These are phyloP conservation scores for Strix uralensis DNA, from an alignment of 2,113 vertebrate genomes.

Conservation along the genomic window DNA sequence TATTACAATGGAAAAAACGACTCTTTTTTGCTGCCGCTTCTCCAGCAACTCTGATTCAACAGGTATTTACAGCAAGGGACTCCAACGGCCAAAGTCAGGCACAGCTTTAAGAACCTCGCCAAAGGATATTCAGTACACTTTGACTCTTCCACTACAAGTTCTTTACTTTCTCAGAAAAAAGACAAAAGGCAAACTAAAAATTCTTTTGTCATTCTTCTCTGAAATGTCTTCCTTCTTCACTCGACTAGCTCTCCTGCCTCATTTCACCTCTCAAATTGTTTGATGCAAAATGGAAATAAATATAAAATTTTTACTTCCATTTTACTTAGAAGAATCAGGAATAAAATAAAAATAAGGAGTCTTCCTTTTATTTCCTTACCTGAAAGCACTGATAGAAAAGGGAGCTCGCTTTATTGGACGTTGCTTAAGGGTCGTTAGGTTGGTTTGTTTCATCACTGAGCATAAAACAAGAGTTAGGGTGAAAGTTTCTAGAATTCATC, in stretches of 20 bases:
- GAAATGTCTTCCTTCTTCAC: not conserved
- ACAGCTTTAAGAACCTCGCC: not conserved
- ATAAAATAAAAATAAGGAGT: not conserved
- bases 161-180: not conserved
- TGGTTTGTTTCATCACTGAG: conserved; percentile 92
- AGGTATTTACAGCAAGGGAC: not conserved
- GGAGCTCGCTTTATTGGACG: conserved; percentile 91
- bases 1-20: not conserved
- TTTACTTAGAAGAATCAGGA: not conserved
- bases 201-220: not conserved
- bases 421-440: conserved; percentile 89
- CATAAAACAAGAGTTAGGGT: conserved; percentile 51
- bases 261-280: not conserved
- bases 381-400: conserved; percentile 91
- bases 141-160: not conserved
- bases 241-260: not conserved
- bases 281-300: not conserved
- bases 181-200: not conserved
- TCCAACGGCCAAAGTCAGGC: not conserved
- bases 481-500: not conserved
- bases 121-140: not conserved
- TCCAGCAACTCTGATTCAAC: not conserved
- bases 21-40: not conserved
- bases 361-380: conserved; percentile 73
- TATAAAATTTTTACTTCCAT: not conserved